Evolutionary conservation across 2,888 invertebrate species (phyloP), one percentile per base, ranked within the genome.

Genomic region (Meghimatium bilineatum): DNA sequence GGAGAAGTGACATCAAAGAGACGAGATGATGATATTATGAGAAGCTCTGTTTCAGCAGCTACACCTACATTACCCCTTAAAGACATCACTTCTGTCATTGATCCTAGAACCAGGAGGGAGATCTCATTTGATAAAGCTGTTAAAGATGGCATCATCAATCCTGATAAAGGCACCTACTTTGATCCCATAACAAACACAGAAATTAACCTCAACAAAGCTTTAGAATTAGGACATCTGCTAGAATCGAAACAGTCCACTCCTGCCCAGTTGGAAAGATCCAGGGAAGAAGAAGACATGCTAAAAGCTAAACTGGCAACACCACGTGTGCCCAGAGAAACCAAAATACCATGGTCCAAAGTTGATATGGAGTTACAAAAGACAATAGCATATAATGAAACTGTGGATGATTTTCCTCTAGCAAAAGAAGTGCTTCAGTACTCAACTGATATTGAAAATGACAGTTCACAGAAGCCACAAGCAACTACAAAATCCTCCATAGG

Each of bases 161-260:
- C 91, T 78, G 92, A 92, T 77, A 93, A 92, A 82, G 98, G 98
- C 38, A 95, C 95, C 88, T 96, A 98, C 85, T 94, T 96, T 10
- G 98, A 99, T 94, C 96, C 97, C 2, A 96, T 96, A 91, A 95
- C 96, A 85, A 97, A 97, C 77, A 96, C 97, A 88, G 93, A 96
- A 20, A 92, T 98, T 23, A 96, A 96, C 20, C 96, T 99, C 83
- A 95, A 96, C 82, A 96, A 97, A 94, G 98, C 98, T 0, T 95
- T 98, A 44, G 95, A 96, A 79, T 95, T 96, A 86, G 97, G 97
- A 80, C 95, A 89, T 75, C 88, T 91, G 23, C 88, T 93, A 38
- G 77, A 88, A 79, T 91, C 92, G 10, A 91, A 92, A 82, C 84
- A 88, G 67, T 90, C 91, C 52, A 89, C 89, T 87, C 88, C 87